These are phyloP conservation scores for Mormyrus proboscirostris DNA, from an alignment of 2,797 vertebrate genomes.

Conservation along the genomic window DNA sequence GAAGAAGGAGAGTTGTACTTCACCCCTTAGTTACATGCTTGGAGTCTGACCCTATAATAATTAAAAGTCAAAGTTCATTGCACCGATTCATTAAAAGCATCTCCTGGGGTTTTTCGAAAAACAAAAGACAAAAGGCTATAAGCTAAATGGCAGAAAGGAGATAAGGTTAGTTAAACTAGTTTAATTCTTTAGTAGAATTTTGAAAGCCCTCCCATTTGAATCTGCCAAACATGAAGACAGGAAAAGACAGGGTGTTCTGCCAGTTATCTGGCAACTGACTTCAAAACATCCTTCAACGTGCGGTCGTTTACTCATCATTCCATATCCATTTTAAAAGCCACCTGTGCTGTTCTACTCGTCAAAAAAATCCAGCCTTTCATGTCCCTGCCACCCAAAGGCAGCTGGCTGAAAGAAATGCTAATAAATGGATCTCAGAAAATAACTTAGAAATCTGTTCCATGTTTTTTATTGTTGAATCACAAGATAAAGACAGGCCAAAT, in stretches of 20 bases:
- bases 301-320: constrained; percentile 14
- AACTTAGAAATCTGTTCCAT: not conserved
- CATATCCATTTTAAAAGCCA: constrained; percentile 5
- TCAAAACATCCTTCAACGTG: constrained; percentile 16
- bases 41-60: not conserved
- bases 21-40: not conserved
- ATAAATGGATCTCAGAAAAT: constrained; percentile 30
- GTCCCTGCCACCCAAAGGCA: constrained; percentile 34
- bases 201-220: not conserved
- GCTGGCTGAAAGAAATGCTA: constrained; percentile 31
- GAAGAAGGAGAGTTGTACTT: not conserved
- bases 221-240: constrained; percentile 1
- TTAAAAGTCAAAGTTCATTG: not conserved
- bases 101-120: not conserved
- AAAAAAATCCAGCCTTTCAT: constrained; percentile 35
- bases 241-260: constrained; percentile 33
- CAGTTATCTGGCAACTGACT: constrained; percentile 26
- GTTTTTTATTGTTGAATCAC: not conserved
- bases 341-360: constrained; percentile 34
- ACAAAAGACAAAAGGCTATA: not conserved
- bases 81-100: not conserved
- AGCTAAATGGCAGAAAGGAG: not conserved
- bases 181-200: not conserved
- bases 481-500: not conserved
- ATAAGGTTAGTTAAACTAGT: not conserved